phyloP scores from a whole-genome alignment of 2,113 vertebrate genomes.

The Maccullochella peelii region DNA sequence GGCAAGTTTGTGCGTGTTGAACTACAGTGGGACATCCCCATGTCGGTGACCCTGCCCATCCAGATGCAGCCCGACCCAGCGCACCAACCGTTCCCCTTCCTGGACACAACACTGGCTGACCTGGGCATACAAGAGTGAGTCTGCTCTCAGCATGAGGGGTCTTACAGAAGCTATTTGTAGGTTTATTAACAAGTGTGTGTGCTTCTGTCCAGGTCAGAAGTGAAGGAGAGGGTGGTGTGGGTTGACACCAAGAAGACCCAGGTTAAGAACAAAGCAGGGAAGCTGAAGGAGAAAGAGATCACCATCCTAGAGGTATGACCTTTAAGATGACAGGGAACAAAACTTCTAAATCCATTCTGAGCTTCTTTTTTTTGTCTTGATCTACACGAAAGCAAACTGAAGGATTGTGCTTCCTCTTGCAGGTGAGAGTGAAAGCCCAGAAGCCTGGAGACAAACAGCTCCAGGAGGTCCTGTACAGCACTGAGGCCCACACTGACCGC shows the following conservation, averaged over 20 bases:
- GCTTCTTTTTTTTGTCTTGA: too few relatives aligned
- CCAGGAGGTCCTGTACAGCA: conserved; percentile 84
- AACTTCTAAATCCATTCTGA: too few relatives aligned
- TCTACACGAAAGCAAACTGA: neutral
- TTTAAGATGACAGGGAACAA: too few relatives aligned
- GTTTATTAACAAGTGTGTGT: neutral
- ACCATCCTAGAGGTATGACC: conserved; percentile 77
- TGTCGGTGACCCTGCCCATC: conserved; percentile 79
- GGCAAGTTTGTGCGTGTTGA: conserved; percentile 50
- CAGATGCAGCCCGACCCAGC: conserved; percentile 64
- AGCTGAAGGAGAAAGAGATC: conserved; percentile 84
- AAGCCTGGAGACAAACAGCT: conserved; percentile 76
- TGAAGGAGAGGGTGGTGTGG: conserved; percentile 84
- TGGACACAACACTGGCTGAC: conserved; percentile 82
- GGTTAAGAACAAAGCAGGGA: conserved; percentile 81
- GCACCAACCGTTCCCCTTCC: conserved; percentile 80
- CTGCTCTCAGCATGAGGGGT: neutral
- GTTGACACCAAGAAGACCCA: conserved; percentile 83
- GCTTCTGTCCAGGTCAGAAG: conserved; percentile 74
- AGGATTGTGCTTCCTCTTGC: neutral
- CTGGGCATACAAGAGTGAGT: conserved; percentile 85
- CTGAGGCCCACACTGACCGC: conserved; percentile 82
- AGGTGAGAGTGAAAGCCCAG: conserved; percentile 83
- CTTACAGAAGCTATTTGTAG: neutral
- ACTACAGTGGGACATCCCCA: conserved; percentile 77